A percentile compares a stretch with the other conserved stretches of the same genome.
phyloP scores from a whole-genome alignment of 2,113 vertebrate species.

The Gasterosteus aculeatus region DNA sequence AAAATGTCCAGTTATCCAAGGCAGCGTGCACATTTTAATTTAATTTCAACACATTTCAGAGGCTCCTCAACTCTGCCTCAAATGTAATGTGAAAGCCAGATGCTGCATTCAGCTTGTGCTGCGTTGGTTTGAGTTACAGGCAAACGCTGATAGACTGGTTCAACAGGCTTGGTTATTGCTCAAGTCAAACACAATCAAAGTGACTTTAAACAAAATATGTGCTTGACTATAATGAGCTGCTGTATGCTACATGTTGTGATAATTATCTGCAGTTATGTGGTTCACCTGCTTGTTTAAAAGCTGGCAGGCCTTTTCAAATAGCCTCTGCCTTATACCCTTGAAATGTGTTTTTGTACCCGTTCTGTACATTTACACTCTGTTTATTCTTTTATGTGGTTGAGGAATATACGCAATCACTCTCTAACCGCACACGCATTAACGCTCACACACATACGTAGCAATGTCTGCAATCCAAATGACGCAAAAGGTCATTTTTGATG shows the following conservation, averaged over 20 bases:
- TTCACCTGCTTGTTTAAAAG: slow-evolving; percentile 57
- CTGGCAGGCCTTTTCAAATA: slow-evolving; percentile 53
- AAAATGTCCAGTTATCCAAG: slow-evolving; percentile 73
- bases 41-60: slow-evolving; percentile 80
- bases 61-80: slow-evolving; percentile 66
- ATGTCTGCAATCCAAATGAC: neutral
- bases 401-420: neutral
- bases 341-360: slow-evolving; percentile 39
- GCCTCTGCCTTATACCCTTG: slow-evolving; percentile 30
- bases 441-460: neutral
- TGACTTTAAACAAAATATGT: slow-evolving; percentile 73
- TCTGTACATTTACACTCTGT: slow-evolving; percentile 18
- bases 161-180: slow-evolving; percentile 73
- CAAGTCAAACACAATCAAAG: slow-evolving; percentile 82
- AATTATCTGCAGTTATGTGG: slow-evolving; percentile 75
- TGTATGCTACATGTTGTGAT: slow-evolving; percentile 71
- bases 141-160: slow-evolving; percentile 67
- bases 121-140: slow-evolving; percentile 72
- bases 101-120: slow-evolving; percentile 57
- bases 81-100: slow-evolving; percentile 83
- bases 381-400: slow-evolving; percentile 2
- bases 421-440: neutral
- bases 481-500: neutral
- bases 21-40: slow-evolving; percentile 76
- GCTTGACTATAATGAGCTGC: slow-evolving; percentile 72